These are phyloP conservation scores for Tachycineta bicolor DNA, from an alignment of 2,113 vertebrate genomes.

Conservation along the genomic window DNA sequence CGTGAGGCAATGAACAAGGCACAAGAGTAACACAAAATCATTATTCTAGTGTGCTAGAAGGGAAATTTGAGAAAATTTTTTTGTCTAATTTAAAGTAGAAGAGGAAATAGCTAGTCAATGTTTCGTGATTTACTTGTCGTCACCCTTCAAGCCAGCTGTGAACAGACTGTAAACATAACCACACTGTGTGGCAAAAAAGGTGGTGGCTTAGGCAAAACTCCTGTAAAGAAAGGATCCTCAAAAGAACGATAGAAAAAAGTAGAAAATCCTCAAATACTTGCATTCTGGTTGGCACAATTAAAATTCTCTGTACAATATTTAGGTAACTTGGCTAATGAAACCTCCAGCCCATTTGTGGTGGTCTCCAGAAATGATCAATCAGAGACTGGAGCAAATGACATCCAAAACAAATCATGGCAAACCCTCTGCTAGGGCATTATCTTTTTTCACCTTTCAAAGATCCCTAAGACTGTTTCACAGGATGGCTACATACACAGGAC, in stretches of 20 bases:
- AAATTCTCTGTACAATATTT: background rate
- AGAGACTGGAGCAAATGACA: background rate
- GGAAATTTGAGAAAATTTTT: background rate
- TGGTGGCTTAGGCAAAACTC: background rate
- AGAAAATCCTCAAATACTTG: background rate
- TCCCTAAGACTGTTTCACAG: background rate
- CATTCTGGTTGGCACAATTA: background rate
- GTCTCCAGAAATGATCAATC: background rate
- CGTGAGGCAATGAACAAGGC: background rate
- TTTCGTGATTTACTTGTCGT: conserved; percentile 23
- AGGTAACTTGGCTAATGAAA: background rate
- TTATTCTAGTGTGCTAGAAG: background rate
- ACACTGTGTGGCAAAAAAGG: background rate
- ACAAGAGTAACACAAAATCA: conserved; percentile 31
- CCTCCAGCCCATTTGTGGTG: background rate
- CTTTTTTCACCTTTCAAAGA: background rate
- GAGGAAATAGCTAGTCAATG: conserved; percentile 2
- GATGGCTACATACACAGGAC: background rate
- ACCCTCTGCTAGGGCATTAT: background rate
- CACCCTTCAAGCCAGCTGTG: background rate
- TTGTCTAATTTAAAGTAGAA: background rate
- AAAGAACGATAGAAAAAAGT: background rate
- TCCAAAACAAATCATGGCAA: background rate
- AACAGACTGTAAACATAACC: conserved; percentile 16
- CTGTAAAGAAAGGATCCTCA: background rate